Base-by-base conservation (phyloP, 2,113 vertebrate genomes). In the Monarcha castaneiventris region DNA sequence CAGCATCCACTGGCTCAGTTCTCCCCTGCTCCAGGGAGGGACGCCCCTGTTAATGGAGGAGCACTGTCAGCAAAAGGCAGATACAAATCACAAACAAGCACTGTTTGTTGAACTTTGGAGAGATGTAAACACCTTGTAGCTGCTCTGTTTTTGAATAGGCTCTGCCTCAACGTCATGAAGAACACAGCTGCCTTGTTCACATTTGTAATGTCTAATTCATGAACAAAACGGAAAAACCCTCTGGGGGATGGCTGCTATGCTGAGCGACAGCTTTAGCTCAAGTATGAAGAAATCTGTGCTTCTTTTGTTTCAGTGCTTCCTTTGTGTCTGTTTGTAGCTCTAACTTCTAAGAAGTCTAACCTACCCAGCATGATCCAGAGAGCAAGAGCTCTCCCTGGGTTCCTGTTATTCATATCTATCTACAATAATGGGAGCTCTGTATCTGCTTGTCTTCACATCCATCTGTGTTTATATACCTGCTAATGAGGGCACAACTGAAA, bases 361-460 rank as follows among this genome's bases (percentile, higher is more conserved):
- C 41, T 75, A 59, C 11, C 12, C 0, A 3, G 39, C 16, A 35
- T 59, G 64, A 44, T 71, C 59, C 43, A 63, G 64, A 75, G 11
- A 89, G 46, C 48, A 77, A 64, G 64, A 88, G 37, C 21, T 81
- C 27, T 87, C 68, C 81, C 61, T 87, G 66, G 29, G n/a, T 92
- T 87, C n/a, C 29, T 75, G 44, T 61, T 78, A 78, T 67, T 66
- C 26, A 35, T 87, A 84, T 75, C 93, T 63, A 78, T 63, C 30
- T 91, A 30, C 54, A 74, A 46, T 49, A 93, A 90, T 51, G 61
- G 29, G 64, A 96, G 76, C 52, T 82, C 68, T 90, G 68, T 95
- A 66, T 87, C 86, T 88, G 80, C 85, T 95, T 90, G 73, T 92
- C 79, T 94, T 89, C 54, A 56, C 56, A 78, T 88, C 87, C 82